These are phyloP conservation scores for Prorops nasuta DNA, from an alignment of 1,140 invertebrate species.

Conservation along the genomic window DNA sequence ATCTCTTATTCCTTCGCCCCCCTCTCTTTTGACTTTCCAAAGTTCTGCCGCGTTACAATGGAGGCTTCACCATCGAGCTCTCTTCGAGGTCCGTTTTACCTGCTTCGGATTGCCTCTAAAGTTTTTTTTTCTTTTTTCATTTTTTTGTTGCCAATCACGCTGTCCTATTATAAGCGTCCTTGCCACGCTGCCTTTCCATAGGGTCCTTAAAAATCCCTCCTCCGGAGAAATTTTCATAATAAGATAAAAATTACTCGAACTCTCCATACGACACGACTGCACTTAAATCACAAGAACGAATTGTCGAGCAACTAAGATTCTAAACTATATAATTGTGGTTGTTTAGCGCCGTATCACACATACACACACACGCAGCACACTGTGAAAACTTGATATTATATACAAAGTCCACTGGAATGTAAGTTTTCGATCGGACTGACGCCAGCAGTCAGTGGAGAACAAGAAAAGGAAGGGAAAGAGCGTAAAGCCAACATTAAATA, in stretches of 20 bases:
- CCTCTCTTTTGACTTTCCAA: constrained; percentile 23
- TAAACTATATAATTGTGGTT: too few relatives aligned
- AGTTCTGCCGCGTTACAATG: constrained; percentile 21
- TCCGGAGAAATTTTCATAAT: not conserved
- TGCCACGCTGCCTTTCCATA: constrained; percentile 3
- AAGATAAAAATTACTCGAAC: too few relatives aligned
- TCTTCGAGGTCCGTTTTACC: constrained; percentile 19
- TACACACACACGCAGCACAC: too few relatives aligned
- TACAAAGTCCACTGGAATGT: too few relatives aligned
- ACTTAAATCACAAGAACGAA: too few relatives aligned
- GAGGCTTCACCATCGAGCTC: constrained; percentile 17
- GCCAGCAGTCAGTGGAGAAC: not conserved
- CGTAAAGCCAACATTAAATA: constrained; percentile 36
- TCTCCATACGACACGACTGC: too few relatives aligned
- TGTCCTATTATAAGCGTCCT: constrained; percentile 8
- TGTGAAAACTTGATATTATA: too few relatives aligned
- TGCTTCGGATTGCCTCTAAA: constrained; percentile 9
- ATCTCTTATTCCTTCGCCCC: constrained; percentile 3
- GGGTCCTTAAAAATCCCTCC: not conserved
- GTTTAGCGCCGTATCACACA: too few relatives aligned
- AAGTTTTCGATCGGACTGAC: too few relatives aligned
- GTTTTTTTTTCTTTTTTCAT: constrained; percentile 16
- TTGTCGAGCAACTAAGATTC: too few relatives aligned
- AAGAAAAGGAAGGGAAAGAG: constrained; percentile 24
- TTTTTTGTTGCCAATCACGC: constrained; percentile 32